These are phyloP conservation scores for Oscheius sp. DNA, from an alignment of 2,888 invertebrate species.

Conservation along the genomic window DNA sequence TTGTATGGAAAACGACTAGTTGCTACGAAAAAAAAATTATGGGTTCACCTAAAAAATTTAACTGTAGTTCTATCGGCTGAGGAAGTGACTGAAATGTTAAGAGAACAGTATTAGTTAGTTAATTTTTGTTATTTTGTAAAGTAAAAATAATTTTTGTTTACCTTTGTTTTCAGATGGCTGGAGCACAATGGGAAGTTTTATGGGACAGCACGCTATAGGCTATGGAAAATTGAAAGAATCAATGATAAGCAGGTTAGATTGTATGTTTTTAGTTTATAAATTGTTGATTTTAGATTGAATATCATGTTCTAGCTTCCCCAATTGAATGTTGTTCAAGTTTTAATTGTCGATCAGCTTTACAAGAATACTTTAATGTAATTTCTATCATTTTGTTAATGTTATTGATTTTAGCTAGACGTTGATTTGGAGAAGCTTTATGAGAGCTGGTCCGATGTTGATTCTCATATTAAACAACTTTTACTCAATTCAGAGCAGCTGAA, in stretches of 20 bases:
- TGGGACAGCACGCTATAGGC: slow-evolving; percentile 16
- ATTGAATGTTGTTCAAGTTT: background rate
- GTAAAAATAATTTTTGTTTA: background rate
- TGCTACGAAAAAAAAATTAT: slow-evolving; percentile 11
- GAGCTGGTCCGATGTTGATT: slow-evolving; percentile 47
- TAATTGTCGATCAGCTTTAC: background rate
- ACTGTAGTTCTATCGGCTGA: background rate
- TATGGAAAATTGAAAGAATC: slow-evolving; percentile 30
- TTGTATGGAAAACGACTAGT: slow-evolving; percentile 20
- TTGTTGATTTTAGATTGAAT: slow-evolving; percentile 12
- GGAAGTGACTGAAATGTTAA: background rate
- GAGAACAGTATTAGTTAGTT: background rate
- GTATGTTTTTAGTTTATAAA: background rate
- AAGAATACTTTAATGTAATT: slow-evolving; percentile 11
- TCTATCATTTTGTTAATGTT: background rate
- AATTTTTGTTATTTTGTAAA: background rate
- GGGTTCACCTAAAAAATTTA: background rate
- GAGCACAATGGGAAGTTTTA: slow-evolving; percentile 15
- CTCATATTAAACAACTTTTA: slow-evolving; percentile 38
- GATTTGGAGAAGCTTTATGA: slow-evolving; percentile 48
- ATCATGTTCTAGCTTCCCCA: slow-evolving; percentile 4
- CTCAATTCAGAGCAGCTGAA: slow-evolving; percentile 24
- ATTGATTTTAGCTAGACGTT: slow-evolving; percentile 44
- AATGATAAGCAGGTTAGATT: slow-evolving; percentile 17
- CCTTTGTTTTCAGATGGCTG: slow-evolving; percentile 30